phyloP scores from a whole-genome alignment of 1,140 invertebrate genomes.

The Hylaeus volcanicus region DNA sequence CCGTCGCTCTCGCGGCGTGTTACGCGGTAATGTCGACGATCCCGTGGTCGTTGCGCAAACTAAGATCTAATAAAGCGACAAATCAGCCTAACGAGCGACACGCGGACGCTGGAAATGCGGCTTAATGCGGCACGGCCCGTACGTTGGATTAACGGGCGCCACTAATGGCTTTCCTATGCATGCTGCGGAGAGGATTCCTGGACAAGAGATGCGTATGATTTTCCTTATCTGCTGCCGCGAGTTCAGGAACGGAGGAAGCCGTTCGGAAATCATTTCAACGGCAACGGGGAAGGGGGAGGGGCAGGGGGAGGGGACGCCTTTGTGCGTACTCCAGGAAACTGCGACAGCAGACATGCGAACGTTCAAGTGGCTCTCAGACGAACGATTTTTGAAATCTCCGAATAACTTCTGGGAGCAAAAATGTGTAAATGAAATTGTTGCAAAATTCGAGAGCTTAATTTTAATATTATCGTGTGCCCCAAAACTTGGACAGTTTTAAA shows the following conservation, averaged over 20 bases:
- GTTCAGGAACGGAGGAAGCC: no score
- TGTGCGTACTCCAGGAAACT: no score
- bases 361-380: no score
- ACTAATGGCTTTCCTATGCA: conserved; percentile 63
- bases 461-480: no score
- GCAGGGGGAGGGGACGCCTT: no score
- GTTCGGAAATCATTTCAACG: not conserved
- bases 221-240: conserved; percentile 31
- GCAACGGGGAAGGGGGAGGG: no score
- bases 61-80: conserved; percentile 81
- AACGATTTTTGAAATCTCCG: no score
- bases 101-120: conserved; percentile 58
- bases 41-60: conserved; percentile 59
- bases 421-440: no score
- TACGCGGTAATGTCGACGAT: conserved; percentile 56
- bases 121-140: conserved; percentile 57
- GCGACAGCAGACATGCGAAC: no score
- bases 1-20: conserved; percentile 28
- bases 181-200: conserved; percentile 14
- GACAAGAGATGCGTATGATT: conserved; percentile 28
- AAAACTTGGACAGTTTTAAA: no score
- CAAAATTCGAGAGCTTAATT: no score
- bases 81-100: conserved; percentile 76
- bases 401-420: no score
- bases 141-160: conserved; percentile 57